Base-by-base conservation (phyloP, 2,888 invertebrate genomes). In the Spodoptera picta region DNA sequence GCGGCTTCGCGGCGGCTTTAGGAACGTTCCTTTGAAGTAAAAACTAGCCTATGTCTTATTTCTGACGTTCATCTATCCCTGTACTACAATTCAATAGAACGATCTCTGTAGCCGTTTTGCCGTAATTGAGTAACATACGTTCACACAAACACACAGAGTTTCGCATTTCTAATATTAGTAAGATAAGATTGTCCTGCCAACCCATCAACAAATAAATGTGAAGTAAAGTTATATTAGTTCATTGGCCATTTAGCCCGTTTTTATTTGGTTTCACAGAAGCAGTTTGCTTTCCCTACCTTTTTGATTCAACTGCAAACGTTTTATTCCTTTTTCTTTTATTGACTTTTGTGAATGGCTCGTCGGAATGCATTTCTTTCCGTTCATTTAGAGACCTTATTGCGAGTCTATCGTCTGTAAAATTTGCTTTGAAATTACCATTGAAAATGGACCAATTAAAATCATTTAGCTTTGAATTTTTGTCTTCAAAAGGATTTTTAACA, bases 231-330 rank as follows among this genome's bases (percentile, higher is more conserved):
- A 71, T 65, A 71, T 69, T 67, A 66, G 60, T 71, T 61, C 53
- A 62, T 54, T 51, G 69, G 57, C 62, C 69, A 70, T 71, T 69
- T 70, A 51, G 48, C 60, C 10, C 27, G 27, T 53, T 75, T 75
- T 78, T 80, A 82, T 82, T 68, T 72, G 65, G 53, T 54, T 65
- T 69, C 70, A 47, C 59, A 51, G 61, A 55, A 44, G 47, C n/a
- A 57, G 57, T 74, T 73, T 52, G 60, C 60, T 56, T 65, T 58
- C 60, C 23, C 51, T 66, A 31, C 60, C 60, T 48, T 63, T 61
- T 57, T 60, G 59, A 75, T 65, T 75, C 58, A 11, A 23, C 65
- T 23, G 52, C 64, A 48, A 58, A 65, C 57, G 70, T 64, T 74
- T 72, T 74, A 73, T 74, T 56, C 59, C 68, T 45, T 41, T 51